These are phyloP conservation scores for Nothobranchius furzeri DNA, from an alignment of 2,113 vertebrate genomes.

Conservation along the genomic window DNA sequence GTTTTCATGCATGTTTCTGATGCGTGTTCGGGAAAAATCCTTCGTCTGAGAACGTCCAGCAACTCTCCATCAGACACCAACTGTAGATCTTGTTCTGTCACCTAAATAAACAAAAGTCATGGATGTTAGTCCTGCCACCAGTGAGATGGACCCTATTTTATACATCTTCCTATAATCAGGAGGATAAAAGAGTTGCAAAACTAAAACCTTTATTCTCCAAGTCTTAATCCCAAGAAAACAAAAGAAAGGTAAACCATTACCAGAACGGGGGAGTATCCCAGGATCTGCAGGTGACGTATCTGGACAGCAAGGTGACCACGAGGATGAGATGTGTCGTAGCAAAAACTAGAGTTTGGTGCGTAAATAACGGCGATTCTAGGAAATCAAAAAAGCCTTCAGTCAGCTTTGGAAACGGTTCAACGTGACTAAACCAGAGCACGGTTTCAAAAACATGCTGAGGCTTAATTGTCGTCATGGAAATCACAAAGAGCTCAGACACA, in stretches of 20 bases:
- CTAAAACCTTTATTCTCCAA: no score
- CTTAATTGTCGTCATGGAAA: background rate
- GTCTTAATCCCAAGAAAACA: background rate
- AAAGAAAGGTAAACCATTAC: conserved; percentile 73
- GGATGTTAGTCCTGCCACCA: background rate
- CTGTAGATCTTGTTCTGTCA: conserved; percentile 75
- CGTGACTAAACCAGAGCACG: background rate
- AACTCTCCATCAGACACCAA: conserved; percentile 67
- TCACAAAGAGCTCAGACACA: no score
- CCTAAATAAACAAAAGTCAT: conserved; percentile 63
- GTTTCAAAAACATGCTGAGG: background rate
- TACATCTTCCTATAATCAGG: background rate
- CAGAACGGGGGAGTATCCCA: conserved; percentile 86
- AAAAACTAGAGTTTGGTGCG: conserved; percentile 73
- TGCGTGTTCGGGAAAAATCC: conserved; percentile 69
- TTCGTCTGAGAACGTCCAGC: conserved; percentile 69
- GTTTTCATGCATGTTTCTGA: background rate
- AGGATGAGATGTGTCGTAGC: conserved; percentile 78
- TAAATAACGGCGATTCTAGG: conserved; percentile 86
- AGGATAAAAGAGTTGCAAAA: no score
- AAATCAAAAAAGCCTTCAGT: conserved; percentile 11
- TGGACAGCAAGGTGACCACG: conserved; percentile 83
- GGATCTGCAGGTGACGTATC: conserved; percentile 82
- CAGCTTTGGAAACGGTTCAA: conserved; percentile 2
- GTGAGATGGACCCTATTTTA: background rate